Base-by-base conservation (phyloP, 2,888 invertebrate genomes). In the Amphipoea oculea region DNA sequence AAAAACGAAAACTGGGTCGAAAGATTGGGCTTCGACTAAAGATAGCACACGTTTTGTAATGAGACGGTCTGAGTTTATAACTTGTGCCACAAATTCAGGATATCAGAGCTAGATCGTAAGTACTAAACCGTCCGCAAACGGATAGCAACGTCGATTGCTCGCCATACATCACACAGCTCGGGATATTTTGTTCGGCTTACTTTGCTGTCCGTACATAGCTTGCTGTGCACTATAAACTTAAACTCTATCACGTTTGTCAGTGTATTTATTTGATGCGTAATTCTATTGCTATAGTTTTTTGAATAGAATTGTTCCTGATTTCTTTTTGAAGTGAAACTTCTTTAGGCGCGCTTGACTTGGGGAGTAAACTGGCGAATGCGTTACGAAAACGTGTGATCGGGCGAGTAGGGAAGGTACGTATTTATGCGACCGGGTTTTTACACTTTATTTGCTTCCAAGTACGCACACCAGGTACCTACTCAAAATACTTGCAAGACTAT, bases 121-220 rank as follows among this genome's bases (percentile, higher is more conserved):
- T 85, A n/a, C n/a, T 83, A 82, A 79, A 68, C 73, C 73, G 78
- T 57, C 73, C 72, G 54, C 84, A 90, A 86, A 86, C 86, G 85
- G 85, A 89, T 88, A 82, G 88, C 82, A 84, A 79, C 81, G 87
- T 81, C 88, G 87, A 89, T 87, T 88, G 87, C 86, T 77, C 82
- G 82, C 88, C 86, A 88, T 91, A 90, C 88, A 88, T 90, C 88
- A 89, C 85, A 83, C 65, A 20, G 80, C 45, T 40, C 23, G 73
- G 48, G 82, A 79, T 85, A 81, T 82, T 86, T 75, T 62, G 79
- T 73, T 66, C 75, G 84, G 77, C 81, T 73, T 79, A 73, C 82
- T 78, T 79, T 78, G 78, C 73, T 72, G 68, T 72, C 73, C 42
- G 62, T 75, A 65, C 60, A 66, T 71, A 72, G 68, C 54, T 77